Conservation (phyloP, 2,797 vertebrate genomes). For the Botia almorhae region DNA sequence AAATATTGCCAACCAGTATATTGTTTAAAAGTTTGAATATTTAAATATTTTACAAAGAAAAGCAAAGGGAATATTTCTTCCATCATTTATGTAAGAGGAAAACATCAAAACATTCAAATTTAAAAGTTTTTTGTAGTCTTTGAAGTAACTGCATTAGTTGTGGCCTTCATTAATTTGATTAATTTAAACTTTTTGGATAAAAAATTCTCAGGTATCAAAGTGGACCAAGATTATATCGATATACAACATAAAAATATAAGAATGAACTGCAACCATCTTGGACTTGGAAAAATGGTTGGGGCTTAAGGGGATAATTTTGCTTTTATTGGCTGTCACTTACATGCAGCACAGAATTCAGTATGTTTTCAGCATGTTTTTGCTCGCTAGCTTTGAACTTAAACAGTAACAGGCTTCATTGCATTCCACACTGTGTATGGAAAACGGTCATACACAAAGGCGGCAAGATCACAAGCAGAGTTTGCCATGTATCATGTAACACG, state of each 20-base stretch:
- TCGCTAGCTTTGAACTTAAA: neutral
- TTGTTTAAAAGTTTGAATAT: no score
- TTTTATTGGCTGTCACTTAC: neutral
- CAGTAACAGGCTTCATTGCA: slow-evolving; percentile 2
- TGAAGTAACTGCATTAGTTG: no score
- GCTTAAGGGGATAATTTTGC: no score
- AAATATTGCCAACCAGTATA: no score
- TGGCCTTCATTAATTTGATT: no score
- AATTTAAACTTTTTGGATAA: neutral
- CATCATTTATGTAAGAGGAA: neutral
- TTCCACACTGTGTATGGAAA: neutral
- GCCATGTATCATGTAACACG: neutral
- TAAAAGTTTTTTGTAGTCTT: no score
- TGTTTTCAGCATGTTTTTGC: neutral
- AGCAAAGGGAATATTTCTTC: no score
- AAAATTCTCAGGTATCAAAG: neutral
- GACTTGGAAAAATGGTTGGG: no score
- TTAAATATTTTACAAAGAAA: no score
- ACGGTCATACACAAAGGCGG: neutral
- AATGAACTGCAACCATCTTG: neutral
- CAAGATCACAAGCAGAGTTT: slow-evolving; percentile 3
- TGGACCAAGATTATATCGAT: neutral
- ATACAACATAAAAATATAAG: neutral
- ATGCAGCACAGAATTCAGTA: neutral
- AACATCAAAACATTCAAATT: neutral